Evolutionary conservation across 2,797 vertebrate species (phyloP), one percentile per base, ranked within the genome.

Genomic region (Tarsius wallacei): DNA sequence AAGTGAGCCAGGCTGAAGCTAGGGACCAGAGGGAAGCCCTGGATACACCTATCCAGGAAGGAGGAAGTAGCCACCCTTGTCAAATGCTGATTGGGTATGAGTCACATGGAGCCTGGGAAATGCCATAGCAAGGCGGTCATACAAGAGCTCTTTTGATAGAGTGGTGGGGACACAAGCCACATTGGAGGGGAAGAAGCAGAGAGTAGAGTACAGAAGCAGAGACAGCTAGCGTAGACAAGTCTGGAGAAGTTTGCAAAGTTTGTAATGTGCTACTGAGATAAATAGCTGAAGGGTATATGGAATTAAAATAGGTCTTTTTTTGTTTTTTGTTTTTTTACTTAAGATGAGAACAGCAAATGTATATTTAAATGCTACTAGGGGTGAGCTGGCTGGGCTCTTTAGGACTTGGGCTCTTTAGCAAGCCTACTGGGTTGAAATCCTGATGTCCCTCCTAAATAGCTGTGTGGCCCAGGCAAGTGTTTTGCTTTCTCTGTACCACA

Each of bases 21-120:
- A 28, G 22, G 11, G 31, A 57, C 22, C 66, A 55, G n/a, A 81
- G 24, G 51, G 53, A 71, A 36, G 51, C 31, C 33, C 87, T 10
- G 1, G 26, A 47, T 53, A 51, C 22, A 26, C 13, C 42, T 24
- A 10, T 15, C 61, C 66, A 70, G 47, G 73, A 93, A 51, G 47
- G 63, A 63, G 13, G 19, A 21, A 21, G 17, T 1, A 11, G 22
- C 42, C 14, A 0, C 53, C 5, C 0, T 42, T 59, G 24, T 28
- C 73, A 59, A 33, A 63, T 1, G 0, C 28, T 8, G 7, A 61
- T 10, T 21, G 59, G 13, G 9, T 42, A 53, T 0, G 0, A 26
- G 21, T 15, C 77, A n/a, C 12, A 31, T 7, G 14, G 64, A 26
- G 14, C 36, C 55, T 73, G 73, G 80, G 80, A 80, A 63, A 24